These are phyloP conservation scores for Brachionus koreanus DNA, from an alignment of 1,140 invertebrate species.

Conservation along the genomic window DNA sequence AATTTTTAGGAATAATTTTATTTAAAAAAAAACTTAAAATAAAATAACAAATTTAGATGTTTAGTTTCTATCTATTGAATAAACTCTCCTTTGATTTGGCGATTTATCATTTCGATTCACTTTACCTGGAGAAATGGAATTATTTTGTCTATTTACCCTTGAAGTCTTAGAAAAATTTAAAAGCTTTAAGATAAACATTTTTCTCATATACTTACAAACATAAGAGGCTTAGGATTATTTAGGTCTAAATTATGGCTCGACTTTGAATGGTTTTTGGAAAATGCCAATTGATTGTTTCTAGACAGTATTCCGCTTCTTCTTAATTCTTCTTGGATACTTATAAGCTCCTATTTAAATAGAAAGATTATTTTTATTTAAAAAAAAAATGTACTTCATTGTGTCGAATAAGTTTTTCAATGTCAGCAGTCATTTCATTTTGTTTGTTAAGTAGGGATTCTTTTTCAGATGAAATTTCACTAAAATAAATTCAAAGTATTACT, in stretches of 20 bases:
- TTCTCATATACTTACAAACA: conserved; percentile 23
- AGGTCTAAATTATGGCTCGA: conserved; percentile 17
- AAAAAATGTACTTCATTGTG: conserved; percentile 51
- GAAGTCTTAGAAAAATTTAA: conserved; percentile 8
- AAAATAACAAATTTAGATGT: background rate
- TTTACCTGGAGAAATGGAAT: background rate
- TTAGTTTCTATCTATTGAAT: conserved; percentile 19
- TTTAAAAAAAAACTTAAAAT: background rate
- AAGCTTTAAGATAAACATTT: background rate
- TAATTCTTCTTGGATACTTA: conserved; percentile 11
- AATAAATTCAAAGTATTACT: conserved; percentile 8
- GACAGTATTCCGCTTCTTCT: background rate
- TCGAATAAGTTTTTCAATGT: conserved; percentile 55
- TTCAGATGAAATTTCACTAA: conserved; percentile 51
- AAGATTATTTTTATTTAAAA: background rate
- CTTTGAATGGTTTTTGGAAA: background rate
- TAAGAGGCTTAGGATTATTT: conserved; percentile 3
- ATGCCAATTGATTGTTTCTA: background rate
- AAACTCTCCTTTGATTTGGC: conserved; percentile 15
- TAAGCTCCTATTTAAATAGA: background rate
- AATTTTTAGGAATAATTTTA: background rate
- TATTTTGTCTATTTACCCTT: background rate
- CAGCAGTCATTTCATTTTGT: conserved; percentile 55
- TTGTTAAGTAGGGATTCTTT: conserved; percentile 49
- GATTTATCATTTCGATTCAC: background rate